Evolutionary conservation across 2,113 vertebrate species (phyloP).

Genomic region (Zosterops pallidus): DNA sequence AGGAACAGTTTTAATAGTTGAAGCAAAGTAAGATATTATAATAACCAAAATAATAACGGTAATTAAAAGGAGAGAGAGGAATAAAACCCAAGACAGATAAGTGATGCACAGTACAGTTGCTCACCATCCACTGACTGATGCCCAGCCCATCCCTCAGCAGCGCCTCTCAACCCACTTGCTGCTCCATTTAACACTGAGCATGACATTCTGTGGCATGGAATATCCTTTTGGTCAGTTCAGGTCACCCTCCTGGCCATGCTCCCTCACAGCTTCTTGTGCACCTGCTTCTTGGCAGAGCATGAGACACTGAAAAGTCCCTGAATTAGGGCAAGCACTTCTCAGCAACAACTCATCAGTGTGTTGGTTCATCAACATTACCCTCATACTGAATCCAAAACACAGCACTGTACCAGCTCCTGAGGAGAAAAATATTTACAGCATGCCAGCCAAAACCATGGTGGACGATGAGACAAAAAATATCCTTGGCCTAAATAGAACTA

Average conservation of each 20-base stretch:
- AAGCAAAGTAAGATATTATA: background rate
- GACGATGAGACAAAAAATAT: background rate
- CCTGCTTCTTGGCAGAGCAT: background rate
- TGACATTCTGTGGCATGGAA: background rate
- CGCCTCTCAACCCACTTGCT: rapidly evolving
- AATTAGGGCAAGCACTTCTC: background rate
- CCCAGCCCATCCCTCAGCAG: background rate
- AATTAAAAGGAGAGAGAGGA: background rate
- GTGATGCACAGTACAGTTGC: background rate
- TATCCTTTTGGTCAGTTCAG: background rate
- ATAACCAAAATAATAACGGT: background rate
- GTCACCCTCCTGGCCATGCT: background rate
- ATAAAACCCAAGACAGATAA: background rate
- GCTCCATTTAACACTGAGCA: background rate
- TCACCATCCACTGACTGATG: background rate
- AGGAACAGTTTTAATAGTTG: background rate
- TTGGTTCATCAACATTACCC: background rate
- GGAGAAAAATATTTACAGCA: background rate
- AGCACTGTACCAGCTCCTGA: background rate
- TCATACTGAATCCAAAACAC: background rate
- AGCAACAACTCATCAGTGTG: background rate
- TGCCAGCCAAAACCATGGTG: background rate
- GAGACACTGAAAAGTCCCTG: background rate
- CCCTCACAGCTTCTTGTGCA: background rate
- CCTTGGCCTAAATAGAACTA: background rate